phyloP scores from a whole-genome alignment of 2,797 vertebrate species.

The Cottoperca gobio region DNA sequence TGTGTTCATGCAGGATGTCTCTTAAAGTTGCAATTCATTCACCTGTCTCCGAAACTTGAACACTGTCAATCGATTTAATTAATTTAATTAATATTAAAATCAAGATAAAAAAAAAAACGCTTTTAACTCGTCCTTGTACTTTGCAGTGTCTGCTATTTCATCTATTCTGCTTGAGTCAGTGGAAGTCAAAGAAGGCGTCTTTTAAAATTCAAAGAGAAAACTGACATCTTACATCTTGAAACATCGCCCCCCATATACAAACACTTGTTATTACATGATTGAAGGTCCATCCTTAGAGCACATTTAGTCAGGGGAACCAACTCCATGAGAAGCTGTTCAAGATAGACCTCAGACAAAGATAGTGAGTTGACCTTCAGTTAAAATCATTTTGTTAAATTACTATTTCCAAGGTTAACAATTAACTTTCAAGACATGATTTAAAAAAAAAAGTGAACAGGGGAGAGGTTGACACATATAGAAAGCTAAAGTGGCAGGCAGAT shows the following conservation, averaged over 20 bases:
- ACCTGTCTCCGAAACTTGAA: not conserved
- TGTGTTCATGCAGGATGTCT: not conserved
- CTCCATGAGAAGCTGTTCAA: not conserved
- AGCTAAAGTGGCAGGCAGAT: not conserved
- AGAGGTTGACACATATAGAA: not conserved
- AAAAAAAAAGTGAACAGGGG: too few species aligned
- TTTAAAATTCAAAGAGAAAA: constrained; percentile 1
- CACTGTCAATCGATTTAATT: not conserved
- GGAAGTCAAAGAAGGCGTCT: too few species aligned
- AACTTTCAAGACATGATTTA: not conserved
- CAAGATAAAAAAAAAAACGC: not conserved
- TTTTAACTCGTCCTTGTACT: too few species aligned
- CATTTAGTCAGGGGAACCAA: too few species aligned
- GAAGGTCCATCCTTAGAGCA: not conserved
- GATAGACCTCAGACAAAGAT: too few species aligned
- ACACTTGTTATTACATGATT: too few species aligned
- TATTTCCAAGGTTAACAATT: not conserved
- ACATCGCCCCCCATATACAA: too few species aligned
- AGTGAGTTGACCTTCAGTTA: too few species aligned
- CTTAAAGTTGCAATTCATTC: not conserved
- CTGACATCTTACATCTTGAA: not conserved
- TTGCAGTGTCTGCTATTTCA: not conserved
- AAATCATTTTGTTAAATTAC: not conserved
- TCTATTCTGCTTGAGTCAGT: not conserved
- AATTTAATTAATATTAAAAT: not conserved